Base-by-base conservation (phyloP, 2,888 invertebrate species). In the Lepidochrysops patricia region DNA sequence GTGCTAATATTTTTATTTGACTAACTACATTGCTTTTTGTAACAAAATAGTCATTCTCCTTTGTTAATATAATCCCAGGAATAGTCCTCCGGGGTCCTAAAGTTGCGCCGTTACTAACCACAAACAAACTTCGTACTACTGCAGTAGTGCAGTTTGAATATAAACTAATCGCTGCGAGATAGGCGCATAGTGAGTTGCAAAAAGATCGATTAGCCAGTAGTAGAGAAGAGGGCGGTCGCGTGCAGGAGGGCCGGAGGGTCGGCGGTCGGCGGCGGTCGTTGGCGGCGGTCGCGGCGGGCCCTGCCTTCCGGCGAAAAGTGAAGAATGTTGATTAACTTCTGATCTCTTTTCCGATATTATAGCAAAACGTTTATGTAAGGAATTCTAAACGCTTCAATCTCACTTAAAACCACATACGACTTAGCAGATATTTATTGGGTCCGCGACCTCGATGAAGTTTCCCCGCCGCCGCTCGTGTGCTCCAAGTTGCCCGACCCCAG, bases 281-380 rank as follows among this genome's bases (percentile, higher is more conserved):
- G 43, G 9, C 66, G 66, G 64, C 63, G 64, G 64, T 63, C 62
- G 63, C 73, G 72, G 72, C 74, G 76, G 76, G 72, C 75, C 74
- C 70, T 84, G 85, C 86, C 87, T 88, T 87, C 87, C 88, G 87
- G 86, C 85, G 79, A 83, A 86, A 85, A 84, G 83, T 86, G 78
- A 81, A 82, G 84, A 87, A 87, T 87, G 86, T 87, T 88, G 87
- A 88, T 88, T 88, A 88, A 88, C 87, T 88, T 86, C 87, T 88
- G 88, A 87, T 88, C 87, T 88, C 87, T 86, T 88, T 87, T 83
- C 84, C 85, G 87, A 88, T 88, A 88, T 87, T 85, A 87, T 82
- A 82, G 82, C 83, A 75, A 73, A 79, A 74, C 77, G 80, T 81
- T 84, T 87, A 84, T 84, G 81, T 84, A 84, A 84, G 85, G 83